Evolutionary conservation across 2,113 vertebrate genomes (phyloP).

Genomic region (Microtus oregoni): DNA sequence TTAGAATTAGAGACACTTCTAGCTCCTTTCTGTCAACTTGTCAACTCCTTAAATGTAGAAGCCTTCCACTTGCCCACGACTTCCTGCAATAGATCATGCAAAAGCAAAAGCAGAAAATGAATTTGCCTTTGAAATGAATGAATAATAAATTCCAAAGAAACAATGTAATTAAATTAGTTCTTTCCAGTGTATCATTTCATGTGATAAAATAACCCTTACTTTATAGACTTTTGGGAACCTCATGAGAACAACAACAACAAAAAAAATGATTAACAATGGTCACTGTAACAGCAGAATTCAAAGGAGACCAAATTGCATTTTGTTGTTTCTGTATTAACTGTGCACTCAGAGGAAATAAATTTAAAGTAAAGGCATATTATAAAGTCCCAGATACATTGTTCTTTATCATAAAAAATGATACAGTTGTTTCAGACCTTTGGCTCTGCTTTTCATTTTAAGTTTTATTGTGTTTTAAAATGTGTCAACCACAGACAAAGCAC

Average conservation of each 20-base stretch:
- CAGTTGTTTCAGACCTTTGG: neutral
- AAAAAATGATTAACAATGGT: neutral
- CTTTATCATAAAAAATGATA: neutral
- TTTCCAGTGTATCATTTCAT: slow-evolving; percentile 12
- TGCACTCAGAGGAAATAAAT: slow-evolving; percentile 30
- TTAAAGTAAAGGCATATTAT: slow-evolving; percentile 4
- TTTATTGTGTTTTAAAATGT: slow-evolving; percentile 37
- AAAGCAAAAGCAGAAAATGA: slow-evolving; percentile 5
- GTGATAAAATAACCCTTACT: slow-evolving; percentile 17
- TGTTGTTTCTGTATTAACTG: slow-evolving; percentile 22
- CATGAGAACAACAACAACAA: neutral
- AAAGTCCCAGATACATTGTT: neutral
- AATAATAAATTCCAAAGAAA: slow-evolving; percentile 22
- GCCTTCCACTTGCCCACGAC: neutral
- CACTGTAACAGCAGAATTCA: slow-evolving; percentile 34
- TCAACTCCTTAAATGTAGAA: neutral
- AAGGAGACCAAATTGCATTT: neutral
- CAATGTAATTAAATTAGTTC: slow-evolving; percentile 23
- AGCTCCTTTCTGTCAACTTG: neutral
- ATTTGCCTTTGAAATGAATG: slow-evolving; percentile 29
- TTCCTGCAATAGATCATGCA: neutral
- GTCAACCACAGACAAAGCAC: slow-evolving; percentile 37
- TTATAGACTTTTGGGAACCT: neutral
- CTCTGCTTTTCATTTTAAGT: slow-evolving; percentile 49
- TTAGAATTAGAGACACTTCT: neutral